A percentile compares a stretch with the other conserved stretches of the same genome.
Evolutionary conservation across 1,140 invertebrate genomes (phyloP).

Genomic region (Drosophila quadrilineata): DNA sequence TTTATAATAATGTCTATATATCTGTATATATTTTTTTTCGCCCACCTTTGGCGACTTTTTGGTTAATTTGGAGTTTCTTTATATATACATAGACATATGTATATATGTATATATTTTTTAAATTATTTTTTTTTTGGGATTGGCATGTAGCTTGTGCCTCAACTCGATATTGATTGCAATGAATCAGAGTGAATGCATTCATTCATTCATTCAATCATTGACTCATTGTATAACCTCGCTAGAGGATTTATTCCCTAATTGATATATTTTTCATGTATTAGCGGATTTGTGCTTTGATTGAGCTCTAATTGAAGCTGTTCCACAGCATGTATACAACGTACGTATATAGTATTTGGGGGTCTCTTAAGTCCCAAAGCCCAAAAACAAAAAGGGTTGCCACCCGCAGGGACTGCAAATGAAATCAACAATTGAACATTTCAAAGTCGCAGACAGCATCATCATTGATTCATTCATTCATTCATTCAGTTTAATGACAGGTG

Average conservation of each 20-base stretch:
- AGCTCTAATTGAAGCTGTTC: slow-evolving; percentile 33
- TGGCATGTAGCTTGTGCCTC: slow-evolving; percentile 50
- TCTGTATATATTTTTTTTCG: slow-evolving; percentile 31
- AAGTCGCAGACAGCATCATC: slow-evolving; percentile 14
- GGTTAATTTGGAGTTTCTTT: no score
- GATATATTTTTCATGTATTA: slow-evolving; percentile 61
- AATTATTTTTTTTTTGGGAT: no score
- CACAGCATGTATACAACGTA: neutral
- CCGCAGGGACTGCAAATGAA: slow-evolving; percentile 47
- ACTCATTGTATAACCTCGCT: slow-evolving; percentile 22
- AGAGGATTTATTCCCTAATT: slow-evolving; percentile 67
- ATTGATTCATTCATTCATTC: no score
- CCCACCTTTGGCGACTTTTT: slow-evolving; percentile 38
- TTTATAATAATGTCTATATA: slow-evolving; percentile 4
- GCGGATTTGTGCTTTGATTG: slow-evolving; percentile 59
- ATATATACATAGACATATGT: no score
- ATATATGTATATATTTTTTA: no score
- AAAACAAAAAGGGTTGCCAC: slow-evolving; percentile 18
- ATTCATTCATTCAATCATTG: no score
- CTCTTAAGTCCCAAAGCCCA: no score
- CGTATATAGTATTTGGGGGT: neutral
- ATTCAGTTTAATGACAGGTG: slow-evolving; percentile 51
- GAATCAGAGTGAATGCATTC: slow-evolving; percentile 29
- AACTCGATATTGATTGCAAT: slow-evolving; percentile 55
- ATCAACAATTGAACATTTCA: slow-evolving; percentile 18